Base-by-base conservation (phyloP, 2,113 vertebrate species). In the Ammospiza nelsoni region DNA sequence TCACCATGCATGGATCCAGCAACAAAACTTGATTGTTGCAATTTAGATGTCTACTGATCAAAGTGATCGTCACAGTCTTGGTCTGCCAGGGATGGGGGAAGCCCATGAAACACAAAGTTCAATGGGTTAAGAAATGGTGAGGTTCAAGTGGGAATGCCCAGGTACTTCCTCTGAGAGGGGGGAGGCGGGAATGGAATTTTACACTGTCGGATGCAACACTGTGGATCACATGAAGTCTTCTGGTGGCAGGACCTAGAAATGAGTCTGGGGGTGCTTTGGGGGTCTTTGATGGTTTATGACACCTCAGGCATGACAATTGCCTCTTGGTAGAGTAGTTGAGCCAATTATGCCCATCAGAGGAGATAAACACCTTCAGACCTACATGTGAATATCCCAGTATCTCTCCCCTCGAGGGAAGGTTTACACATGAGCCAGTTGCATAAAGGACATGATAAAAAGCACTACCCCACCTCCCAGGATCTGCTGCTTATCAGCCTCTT, bases 261-360 rank as follows among this genome's bases (percentile, higher is more conserved):
- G 4, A 43, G 14, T 25, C 16, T 25, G 7, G 25, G 11, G 6
- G 4, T 58, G 43, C 43, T 35, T 72, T 0, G 0, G 9, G 6
- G 6, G 11, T 63, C 16, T 41, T 49, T 48, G 24, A 9, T 72
- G 35, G 35, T 72, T 72, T 49, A 25, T 65, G 43, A 49, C 9
- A 7, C 21, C 49, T 43, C 41, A 63, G 24, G 57, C 11, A 49
- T 35, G 21, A 49, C 21, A 72, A 4, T 39, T 49, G 17, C 21
- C 11, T 88, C 43, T 58, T 17, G 19, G 15, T 22, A 49, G 21
- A 16, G 12, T 49, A 49, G 31, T 22, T 72, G 21, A 49, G 49
- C 35, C n/a, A 48, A 14, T 57, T 49, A 22, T 49, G 17, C 17
- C 24, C 35, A 31, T 79, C 35, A 72, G 67, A 80, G 54, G 35